Evolutionary conservation across 2,113 vertebrate genomes (phyloP).

Genomic region (Puma concolor): DNA sequence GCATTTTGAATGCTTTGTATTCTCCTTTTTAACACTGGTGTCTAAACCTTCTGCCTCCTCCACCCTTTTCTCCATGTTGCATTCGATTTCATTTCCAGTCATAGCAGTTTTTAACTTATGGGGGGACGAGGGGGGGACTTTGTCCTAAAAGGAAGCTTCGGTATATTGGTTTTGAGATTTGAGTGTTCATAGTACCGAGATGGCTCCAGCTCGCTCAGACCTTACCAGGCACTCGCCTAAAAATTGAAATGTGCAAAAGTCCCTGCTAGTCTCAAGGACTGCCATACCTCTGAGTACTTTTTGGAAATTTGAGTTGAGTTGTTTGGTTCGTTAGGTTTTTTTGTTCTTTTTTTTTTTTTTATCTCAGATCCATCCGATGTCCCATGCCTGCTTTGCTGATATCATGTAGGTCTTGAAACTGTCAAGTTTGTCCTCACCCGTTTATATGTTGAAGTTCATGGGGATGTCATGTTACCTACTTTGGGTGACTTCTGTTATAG

Average conservation of each 20-base stretch:
- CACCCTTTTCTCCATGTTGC: background rate
- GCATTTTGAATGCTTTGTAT: background rate
- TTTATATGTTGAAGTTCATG: background rate
- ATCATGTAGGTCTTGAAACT: background rate
- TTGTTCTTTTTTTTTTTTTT: background rate
- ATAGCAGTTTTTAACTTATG: background rate
- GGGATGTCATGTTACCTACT: background rate
- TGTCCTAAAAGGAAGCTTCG: background rate
- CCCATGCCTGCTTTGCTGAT: background rate
- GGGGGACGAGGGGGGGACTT: background rate
- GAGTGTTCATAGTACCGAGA: background rate
- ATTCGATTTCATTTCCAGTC: background rate
- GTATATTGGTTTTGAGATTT: background rate
- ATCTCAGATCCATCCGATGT: background rate
- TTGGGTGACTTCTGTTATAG: background rate
- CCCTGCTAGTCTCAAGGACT: background rate
- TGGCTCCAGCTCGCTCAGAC: background rate
- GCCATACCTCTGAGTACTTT: background rate
- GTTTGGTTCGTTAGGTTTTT: background rate
- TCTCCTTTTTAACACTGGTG: background rate
- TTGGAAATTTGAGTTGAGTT: background rate
- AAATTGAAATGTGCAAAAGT: background rate
- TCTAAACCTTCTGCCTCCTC: background rate
- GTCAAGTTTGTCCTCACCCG: background rate
- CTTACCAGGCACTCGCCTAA: background rate